phyloP scores from a whole-genome alignment of 2,113 vertebrate species.

The Apteryx owenii region DNA sequence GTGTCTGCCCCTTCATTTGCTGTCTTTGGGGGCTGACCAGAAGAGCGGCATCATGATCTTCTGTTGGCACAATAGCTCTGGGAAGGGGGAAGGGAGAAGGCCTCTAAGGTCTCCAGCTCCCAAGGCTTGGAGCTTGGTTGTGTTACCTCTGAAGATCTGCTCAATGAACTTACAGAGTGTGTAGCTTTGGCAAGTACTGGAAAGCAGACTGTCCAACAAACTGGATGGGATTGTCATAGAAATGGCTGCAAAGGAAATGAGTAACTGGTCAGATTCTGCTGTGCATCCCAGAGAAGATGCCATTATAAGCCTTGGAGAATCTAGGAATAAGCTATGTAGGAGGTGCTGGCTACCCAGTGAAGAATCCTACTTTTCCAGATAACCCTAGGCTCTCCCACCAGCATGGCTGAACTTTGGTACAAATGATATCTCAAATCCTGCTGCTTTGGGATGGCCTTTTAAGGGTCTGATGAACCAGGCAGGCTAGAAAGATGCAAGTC shows the following conservation, averaged over 20 bases:
- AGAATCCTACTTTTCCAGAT: not conserved
- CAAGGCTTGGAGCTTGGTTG: not conserved
- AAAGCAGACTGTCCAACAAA: slow-evolving; percentile 93
- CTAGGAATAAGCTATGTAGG: not conserved
- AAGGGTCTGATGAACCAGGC: not conserved
- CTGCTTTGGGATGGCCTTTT: not conserved
- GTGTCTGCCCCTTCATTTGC: not conserved
- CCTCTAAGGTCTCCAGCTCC: not conserved
- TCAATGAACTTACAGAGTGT: slow-evolving; percentile 90
- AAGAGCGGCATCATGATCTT: not conserved
- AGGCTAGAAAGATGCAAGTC: not conserved
- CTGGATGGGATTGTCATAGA: slow-evolving; percentile 98
- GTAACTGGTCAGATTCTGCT: not conserved
- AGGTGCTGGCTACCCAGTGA: not conserved
- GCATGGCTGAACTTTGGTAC: not conserved
- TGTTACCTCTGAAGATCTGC: not conserved
- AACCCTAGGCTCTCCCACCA: not conserved
- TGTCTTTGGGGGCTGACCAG: not conserved
- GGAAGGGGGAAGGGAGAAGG: not conserved
- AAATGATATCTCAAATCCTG: not conserved
- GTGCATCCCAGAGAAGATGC: not conserved
- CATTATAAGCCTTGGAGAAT: not conserved
- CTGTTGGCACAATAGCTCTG: not conserved
- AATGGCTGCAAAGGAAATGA: slow-evolving; percentile 83
- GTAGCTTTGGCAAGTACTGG: slow-evolving; percentile 92